Base-by-base conservation (phyloP, 2,888 invertebrate species). In the Tridacna gigas region DNA sequence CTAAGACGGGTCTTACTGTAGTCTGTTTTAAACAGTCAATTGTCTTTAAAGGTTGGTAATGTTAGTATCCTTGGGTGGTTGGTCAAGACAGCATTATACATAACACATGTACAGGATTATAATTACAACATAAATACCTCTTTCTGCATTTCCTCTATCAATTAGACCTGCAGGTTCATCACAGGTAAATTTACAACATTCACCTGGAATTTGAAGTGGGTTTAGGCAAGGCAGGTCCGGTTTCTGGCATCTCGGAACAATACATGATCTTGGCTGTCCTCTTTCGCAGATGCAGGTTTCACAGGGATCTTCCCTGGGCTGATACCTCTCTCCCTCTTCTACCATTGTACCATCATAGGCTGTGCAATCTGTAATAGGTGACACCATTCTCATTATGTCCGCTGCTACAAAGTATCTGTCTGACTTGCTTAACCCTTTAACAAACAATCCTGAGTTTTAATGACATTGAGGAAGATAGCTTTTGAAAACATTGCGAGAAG, bases 141-240 rank as follows among this genome's bases (percentile, higher is more conserved):
- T 56, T 56, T 20, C 9, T 56, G 18, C 20, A 20, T 20, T 15
- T 56, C 15, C 56, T 3, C 18, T 56, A 15, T 67, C n/a, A 45
- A 20, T n/a, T 9, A 67, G 15, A 45, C 67, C 45, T 13, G 51
- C 18, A 7, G 25, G 22, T 26, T n/a, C 22, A 22, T 26, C 76
- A 48, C 83, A 83, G 12, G 61, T 65, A 22, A 77, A 77, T 60
- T 74, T 51, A 65, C 83, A 83, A 22, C 83, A 83, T 25, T 51
- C 48, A 0, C 74, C 83, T 12, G 79, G 79, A 22, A 80, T 74
- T 11, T 26, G 76, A 25, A 25, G 63, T 5, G 56, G 67, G 48
- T 83, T 37, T 7, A 9, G 20, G 37, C 83, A 83, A 2, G 60
- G 67, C 71, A 79, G 37, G 0, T 22, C 25, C 11, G 75, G 65